Conservation (phyloP, 2,797 vertebrate genomes). For the Ataeniobius toweri region DNA sequence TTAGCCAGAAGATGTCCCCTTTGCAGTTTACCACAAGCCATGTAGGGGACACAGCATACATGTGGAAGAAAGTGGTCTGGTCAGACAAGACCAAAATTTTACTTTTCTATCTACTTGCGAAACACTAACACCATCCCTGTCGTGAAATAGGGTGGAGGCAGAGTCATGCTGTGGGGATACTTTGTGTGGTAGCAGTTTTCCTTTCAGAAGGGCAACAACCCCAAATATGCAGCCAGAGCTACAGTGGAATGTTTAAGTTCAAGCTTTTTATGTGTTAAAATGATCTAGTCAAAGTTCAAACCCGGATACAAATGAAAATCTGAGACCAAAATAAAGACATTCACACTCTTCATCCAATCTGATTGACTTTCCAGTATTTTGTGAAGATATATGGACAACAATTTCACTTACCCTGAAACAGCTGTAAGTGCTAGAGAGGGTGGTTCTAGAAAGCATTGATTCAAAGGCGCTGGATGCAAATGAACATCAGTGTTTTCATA, state of each 20-base stretch:
- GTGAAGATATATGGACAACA: neutral
- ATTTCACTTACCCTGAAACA: neutral
- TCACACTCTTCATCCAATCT: neutral
- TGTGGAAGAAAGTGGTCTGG: neutral
- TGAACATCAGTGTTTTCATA: neutral
- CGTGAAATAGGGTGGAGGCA: neutral
- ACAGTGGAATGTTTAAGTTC: neutral
- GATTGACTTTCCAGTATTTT: neutral
- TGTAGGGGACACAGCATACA: neutral
- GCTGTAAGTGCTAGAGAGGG: neutral
- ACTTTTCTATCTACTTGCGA: neutral
- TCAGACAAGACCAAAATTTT: neutral
- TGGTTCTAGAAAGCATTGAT: neutral
- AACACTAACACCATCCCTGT: neutral
- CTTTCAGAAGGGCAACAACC: neutral
- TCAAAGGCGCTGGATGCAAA: neutral
- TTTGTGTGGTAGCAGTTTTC: neutral
- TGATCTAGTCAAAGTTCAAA: constrained; percentile 2
- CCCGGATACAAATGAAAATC: neutral
- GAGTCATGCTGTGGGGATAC: neutral
- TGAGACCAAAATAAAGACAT: neutral
- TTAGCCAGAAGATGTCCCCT: neutral
- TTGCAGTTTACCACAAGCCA: neutral
- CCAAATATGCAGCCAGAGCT: neutral
- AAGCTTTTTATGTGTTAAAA: neutral